Base-by-base conservation (phyloP, 2,113 vertebrate species). In the Motacilla tschutschensis region DNA sequence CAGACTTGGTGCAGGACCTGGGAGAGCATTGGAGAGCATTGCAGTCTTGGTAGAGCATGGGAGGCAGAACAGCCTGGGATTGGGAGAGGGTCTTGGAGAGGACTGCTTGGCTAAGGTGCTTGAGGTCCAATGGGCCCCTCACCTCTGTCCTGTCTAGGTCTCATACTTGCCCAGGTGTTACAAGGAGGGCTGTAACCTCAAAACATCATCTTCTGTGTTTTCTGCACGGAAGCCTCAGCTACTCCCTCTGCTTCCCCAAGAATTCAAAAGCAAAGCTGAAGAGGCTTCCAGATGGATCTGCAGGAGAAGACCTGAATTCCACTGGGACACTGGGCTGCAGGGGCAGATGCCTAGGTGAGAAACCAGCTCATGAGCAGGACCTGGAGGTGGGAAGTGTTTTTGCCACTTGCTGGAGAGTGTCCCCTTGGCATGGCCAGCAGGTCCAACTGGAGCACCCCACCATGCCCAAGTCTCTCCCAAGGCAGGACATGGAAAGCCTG, bases 401-500 rank as follows among this genome's bases (percentile, higher is more conserved):
- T 88, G 70, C 53, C 33, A 54, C 47, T 82, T 85, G 65, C 80
- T 83, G 78, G 44, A 90, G 65, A 55, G 6, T 28, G 29, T 79
- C 35, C 40, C 70, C 26, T 7, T 22, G 29, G 70, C 48, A 50
- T 1, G 35, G 38, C 28, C 69, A 59, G 74, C 36, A 35, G 65
- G 29, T 63, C 41, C 65, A 29, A 20, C 40, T 26, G 60, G 38
- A 79, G 17, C 63, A 11, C 28, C 3, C 38, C 50, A 8, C n/a
- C 0, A 0, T 74, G 21, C 17, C 29, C 48, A 24, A 1, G 3
- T 43, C 9, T 50, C 26, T 54, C 11, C 62, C 24, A 13, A 4
- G 28, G 17, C 1, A 19, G 35, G 25, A 54, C 33, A 6, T 40
- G 47, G 47, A 35, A 40, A 51, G 24, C 54, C 51, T 41, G n/a